Evolutionary conservation across 2,113 vertebrate genomes (phyloP), one percentile per base, ranked within the genome.

Genomic region (Cettia cetti): DNA sequence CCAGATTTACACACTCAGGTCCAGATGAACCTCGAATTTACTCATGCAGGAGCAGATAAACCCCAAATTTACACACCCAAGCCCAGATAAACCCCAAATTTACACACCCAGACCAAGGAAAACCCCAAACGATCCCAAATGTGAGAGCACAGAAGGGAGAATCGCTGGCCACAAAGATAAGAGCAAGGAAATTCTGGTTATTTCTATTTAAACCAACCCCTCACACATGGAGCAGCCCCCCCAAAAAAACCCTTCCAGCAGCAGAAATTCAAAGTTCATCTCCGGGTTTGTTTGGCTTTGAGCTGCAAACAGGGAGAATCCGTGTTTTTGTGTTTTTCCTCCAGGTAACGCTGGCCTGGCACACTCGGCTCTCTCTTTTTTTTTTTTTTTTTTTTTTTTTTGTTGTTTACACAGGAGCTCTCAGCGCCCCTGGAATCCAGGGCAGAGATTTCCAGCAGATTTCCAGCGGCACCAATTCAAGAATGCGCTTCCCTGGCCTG

Each of bases 111-210:
- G 50, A 8, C 14, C 27, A 9, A 23, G 11, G 13, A 3, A 49
- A 23, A 49, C 11, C 47, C 9, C 49, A 28, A 40, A 13, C 8
- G 5, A 18, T 17, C 0, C 0, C 37, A 26, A 39, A 71, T 1
- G 5, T 1, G 7, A 8, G 30, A 20, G 16, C 7, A 3, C 16
- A 10, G 81, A 26, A 4, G 0, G 2, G 30, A 28, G 28, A 84
- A 66, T 10, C 5, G 11, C 53, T 5, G 26, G 42, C 78, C 79
- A 18, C 37, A 13, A 42, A 5, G 74, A 39, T 1, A 30, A 69
- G 64, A 87, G 9, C 37, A 21, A 53, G 8, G 0, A 6, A 53
- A 84, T 1, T 13, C 60, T 30, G 0, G 24, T 6, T 12, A 1
- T 10, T 35, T 15, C 72, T 33, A 13, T 57, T 71, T 45, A 72